Conservation (phyloP, 2,113 vertebrate genomes). For the Miniopterus natalensis region DNA sequence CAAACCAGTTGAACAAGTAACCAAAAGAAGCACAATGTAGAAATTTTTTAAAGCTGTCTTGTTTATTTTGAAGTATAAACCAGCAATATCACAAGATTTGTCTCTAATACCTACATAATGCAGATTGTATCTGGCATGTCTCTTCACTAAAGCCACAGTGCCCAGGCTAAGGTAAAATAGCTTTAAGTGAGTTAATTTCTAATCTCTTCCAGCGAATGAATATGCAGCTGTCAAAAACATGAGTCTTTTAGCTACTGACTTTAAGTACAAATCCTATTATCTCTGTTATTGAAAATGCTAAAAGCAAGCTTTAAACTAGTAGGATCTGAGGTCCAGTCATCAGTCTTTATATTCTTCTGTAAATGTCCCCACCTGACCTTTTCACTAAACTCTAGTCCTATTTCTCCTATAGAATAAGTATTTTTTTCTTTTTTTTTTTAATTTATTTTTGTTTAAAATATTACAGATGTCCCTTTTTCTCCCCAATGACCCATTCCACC, state of each 20-base stretch:
- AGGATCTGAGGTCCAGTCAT: not conserved
- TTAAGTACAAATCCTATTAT: conserved; percentile 76
- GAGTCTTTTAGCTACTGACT: conserved; percentile 78
- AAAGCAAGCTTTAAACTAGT: conserved; percentile 33
- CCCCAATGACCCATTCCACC: too few relatives aligned
- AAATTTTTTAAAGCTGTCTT: conserved; percentile 37
- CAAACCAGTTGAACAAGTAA: conserved; percentile 16
- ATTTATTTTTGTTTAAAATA: too few relatives aligned
- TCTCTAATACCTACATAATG: conserved; percentile 78
- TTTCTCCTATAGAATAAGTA: not conserved
- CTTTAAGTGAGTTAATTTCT: conserved; percentile 82
- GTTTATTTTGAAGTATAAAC: conserved; percentile 66
- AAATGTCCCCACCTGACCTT: not conserved
- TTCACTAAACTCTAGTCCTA: not conserved
- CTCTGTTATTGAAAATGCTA: conserved; percentile 19
- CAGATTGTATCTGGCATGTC: conserved; percentile 82
- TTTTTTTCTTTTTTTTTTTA: too few relatives aligned
- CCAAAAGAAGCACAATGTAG: conserved; percentile 11
- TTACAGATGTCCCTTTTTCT: too few relatives aligned
- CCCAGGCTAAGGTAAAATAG: conserved; percentile 81
- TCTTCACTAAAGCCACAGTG: conserved; percentile 64
- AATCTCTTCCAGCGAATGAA: conserved; percentile 82
- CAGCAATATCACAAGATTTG: conserved; percentile 79
- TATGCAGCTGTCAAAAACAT: conserved; percentile 83
- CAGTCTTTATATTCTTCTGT: not conserved